Percentiles rank a stretch among this genome's conserved stretches.
These are phyloP conservation scores for Choristoneura fumiferana DNA, from an alignment of 1,140 invertebrate species.

Conservation along the genomic window DNA sequence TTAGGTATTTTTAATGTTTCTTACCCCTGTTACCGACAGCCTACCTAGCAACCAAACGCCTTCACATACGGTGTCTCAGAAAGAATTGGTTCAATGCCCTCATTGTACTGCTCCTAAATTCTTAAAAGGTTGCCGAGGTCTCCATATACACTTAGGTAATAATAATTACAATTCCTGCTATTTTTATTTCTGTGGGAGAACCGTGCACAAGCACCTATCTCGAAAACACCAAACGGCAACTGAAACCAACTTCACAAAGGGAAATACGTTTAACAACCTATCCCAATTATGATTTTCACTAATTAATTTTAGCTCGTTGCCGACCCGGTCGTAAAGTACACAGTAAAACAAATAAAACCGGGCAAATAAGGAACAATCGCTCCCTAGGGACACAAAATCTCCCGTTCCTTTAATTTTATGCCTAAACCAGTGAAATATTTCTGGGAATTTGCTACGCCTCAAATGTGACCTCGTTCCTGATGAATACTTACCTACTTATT, in stretches of 20 bases:
- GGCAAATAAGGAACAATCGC: constrained; percentile 1
- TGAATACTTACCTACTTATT: not conserved
- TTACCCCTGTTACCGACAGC: too few species aligned
- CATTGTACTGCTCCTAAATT: not conserved
- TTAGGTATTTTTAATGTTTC: too few species aligned
- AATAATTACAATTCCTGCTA: too few species aligned
- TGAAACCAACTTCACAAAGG: too few species aligned
- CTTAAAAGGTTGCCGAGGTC: not conserved
- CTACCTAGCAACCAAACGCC: too few species aligned
- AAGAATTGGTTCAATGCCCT: not conserved
- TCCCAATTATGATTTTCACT: not conserved
- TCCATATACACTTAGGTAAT: not conserved
- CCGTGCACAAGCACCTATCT: too few species aligned
- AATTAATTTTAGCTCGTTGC: constrained; percentile 7
- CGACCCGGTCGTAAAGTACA: not conserved
- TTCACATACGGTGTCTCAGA: not conserved
- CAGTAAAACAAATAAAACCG: constrained; percentile 12
- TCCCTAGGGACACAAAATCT: not conserved
- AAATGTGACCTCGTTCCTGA: not conserved
- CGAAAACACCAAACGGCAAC: too few species aligned
- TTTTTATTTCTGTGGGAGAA: too few species aligned
- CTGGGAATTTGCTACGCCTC: not conserved
- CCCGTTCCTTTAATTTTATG: not conserved
- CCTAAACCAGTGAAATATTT: not conserved
- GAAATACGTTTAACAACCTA: too few species aligned